Evolutionary conservation across 2,888 invertebrate species (phyloP), one percentile per base, ranked within the genome.

Genomic region (Hylaea fasciaria): DNA sequence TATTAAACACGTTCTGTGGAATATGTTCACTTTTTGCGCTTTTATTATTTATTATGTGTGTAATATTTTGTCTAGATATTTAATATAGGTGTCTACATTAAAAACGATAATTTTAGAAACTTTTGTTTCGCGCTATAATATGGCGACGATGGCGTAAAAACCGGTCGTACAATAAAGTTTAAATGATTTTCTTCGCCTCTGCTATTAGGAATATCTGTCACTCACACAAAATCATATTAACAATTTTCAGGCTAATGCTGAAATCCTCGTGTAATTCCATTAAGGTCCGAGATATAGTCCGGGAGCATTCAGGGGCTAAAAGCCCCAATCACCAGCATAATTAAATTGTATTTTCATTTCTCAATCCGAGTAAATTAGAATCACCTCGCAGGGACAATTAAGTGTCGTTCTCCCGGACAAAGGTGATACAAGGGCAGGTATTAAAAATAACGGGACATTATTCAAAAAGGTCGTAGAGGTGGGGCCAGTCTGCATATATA

Each of bases 381-480:
- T 44, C 52, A 45, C 52, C 51, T 51, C 51, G 32, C 12, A 32
- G 13, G 22, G 35, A 52, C 52, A 52, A 52, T 52, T 43, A 52
- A 17, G 44, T 37, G 45, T 44, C 43, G 43, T 37, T 37, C 45
- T 14, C 28, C 29, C 28, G 39, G 35, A 50, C 60, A 62, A 53
- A 62, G 48, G 56, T 32, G 29, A 28, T 11, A 11, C n/a, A 50
- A 22, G 39, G 22, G 13, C 22, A 48, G 29, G 46, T 47, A 51
- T 55, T 55, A 54, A 55, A 49, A 49, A 50, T 52, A 74, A 76
- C 65, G 65, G 64, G 68, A 69, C 72, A 74, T 75, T 68, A 74
- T 73, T 75, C 71, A 71, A 68, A 76, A 75, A 71, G 75, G 73
- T 68, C 61, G n/a, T 12, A 22, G 43, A 32, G n/a, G 37, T 37